phyloP scores from a whole-genome alignment of 2,797 vertebrate species.

The Oryzias dopingdopingensis region DNA sequence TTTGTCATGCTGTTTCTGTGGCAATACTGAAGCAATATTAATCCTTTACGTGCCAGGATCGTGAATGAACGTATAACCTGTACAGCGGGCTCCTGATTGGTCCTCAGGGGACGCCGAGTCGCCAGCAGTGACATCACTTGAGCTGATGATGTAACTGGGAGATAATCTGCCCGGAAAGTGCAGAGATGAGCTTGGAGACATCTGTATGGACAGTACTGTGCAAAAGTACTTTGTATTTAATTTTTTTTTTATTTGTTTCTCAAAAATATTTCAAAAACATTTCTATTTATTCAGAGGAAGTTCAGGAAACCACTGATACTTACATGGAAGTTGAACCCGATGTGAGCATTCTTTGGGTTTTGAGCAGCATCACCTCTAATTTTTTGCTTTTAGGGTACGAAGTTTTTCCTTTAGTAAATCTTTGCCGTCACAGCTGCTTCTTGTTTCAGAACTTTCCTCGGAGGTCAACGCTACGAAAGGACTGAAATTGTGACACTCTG shows the following conservation, averaged over 20 bases:
- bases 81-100: conserved; percentile 59
- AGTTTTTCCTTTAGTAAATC: not conserved
- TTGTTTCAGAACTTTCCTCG: no score
- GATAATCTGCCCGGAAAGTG: conserved; percentile 46
- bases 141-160: conserved; percentile 69
- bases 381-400: conserved; percentile 10
- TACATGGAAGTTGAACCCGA: not conserved
- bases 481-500: not conserved
- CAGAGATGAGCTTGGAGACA: conserved; percentile 27
- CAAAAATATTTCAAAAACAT: not conserved
- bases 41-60: conserved; percentile 58
- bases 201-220: conserved; percentile 16
- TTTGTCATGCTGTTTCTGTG: conserved; percentile 70
- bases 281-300: not conserved
- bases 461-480: not conserved
- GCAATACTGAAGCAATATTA: conserved; percentile 84
- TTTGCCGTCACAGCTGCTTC: not conserved
- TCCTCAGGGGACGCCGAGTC: conserved; percentile 42
- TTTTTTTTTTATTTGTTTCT: not conserved
- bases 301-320: not conserved
- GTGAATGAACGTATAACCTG: conserved; percentile 60
- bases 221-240: conserved; percentile 10
- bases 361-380: conserved; percentile 10
- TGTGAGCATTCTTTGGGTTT: not conserved
- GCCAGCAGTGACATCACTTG: conserved; percentile 55